These are phyloP conservation scores for Columba guinea DNA, from an alignment of 2,797 vertebrate genomes.

Conservation along the genomic window DNA sequence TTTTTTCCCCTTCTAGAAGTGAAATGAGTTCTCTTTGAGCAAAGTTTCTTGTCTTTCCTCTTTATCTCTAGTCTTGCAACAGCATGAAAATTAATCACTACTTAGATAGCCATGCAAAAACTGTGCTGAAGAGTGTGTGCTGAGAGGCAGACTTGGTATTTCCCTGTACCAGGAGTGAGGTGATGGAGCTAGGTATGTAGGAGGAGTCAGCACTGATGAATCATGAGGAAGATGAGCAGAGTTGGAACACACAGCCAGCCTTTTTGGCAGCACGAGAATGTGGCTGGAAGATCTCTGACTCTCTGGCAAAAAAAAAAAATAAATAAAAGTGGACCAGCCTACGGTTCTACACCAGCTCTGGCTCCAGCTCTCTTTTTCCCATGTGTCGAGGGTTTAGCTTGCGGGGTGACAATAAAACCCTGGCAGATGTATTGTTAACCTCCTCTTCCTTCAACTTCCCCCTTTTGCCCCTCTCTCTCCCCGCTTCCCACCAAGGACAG, in stretches of 20 bases:
- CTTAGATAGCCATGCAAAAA: not conserved
- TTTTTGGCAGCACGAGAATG: not conserved
- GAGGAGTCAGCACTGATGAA: not conserved
- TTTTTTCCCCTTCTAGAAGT: not conserved
- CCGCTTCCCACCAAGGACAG: too few species aligned
- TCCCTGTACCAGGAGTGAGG: not conserved
- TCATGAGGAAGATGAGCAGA: not conserved
- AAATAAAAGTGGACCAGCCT: not conserved
- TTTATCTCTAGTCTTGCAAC: not conserved
- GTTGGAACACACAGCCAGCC: not conserved
- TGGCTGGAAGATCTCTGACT: not conserved
- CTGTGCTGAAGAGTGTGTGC: not conserved
- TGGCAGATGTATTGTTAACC: too few species aligned
- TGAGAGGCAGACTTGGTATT: not conserved
- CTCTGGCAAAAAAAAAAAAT: not conserved
- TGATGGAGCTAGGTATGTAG: not conserved
- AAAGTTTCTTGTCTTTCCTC: not conserved
- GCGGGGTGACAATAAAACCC: too few species aligned
- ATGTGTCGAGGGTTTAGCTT: too few species aligned
- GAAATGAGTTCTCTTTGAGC: not conserved
- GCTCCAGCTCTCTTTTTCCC: not conserved
- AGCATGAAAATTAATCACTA: not conserved
- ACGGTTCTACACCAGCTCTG: not conserved
- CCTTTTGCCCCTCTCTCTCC: too few species aligned
- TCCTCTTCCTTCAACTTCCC: too few species aligned